These are phyloP conservation scores for Phoebastria nigripes DNA, from an alignment of 2,797 vertebrate species.

Conservation along the genomic window DNA sequence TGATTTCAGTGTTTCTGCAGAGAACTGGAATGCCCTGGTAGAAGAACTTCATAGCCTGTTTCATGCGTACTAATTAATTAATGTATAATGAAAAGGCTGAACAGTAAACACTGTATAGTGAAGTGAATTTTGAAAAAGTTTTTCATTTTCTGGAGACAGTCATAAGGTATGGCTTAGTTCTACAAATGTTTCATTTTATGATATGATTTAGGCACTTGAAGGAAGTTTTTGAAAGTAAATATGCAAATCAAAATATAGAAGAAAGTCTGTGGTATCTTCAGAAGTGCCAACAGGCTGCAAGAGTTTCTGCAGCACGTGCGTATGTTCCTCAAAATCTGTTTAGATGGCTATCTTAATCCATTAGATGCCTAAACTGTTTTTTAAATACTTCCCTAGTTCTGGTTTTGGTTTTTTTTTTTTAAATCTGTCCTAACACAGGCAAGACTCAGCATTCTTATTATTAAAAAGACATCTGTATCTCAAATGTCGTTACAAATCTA, in stretches of 20 bases:
- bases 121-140: neutral
- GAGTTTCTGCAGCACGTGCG: neutral
- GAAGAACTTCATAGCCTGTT: accelerated
- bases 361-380: neutral
- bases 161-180: neutral
- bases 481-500: neutral
- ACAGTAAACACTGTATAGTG: neutral
- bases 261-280: neutral
- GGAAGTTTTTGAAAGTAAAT: neutral
- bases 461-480: neutral
- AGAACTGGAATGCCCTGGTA: neutral
- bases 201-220: neutral
- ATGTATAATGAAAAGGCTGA: neutral
- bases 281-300: neutral
- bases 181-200: neutral
- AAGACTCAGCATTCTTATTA: neutral
- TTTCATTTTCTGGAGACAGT: neutral
- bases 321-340: neutral
- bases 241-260: neutral
- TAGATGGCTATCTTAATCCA: neutral
- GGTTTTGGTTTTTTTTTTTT: neutral
- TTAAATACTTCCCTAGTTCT: neutral
- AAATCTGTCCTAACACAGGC: neutral
- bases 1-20: neutral
- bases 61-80: neutral